Evolutionary conservation across 2,888 invertebrate genomes (phyloP).

Genomic region (Pomacea canaliculata): DNA sequence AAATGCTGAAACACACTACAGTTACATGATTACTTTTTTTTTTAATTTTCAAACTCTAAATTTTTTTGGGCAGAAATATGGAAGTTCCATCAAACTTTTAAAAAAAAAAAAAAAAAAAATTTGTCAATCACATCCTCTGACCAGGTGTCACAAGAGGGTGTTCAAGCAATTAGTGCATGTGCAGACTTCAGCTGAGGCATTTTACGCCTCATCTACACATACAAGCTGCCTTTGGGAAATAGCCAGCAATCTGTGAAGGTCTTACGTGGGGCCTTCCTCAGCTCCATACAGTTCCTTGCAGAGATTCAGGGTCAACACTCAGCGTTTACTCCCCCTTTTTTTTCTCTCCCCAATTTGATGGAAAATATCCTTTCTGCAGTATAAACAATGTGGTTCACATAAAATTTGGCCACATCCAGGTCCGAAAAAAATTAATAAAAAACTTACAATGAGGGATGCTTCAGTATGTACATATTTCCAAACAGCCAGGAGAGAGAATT

Average conservation of each 20-base stretch:
- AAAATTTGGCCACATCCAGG: slow-evolving; percentile 8
- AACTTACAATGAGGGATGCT: slow-evolving; percentile 10
- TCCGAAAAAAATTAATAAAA: slow-evolving; percentile 24
- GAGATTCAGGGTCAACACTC: slow-evolving; percentile 1
- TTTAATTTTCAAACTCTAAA: too few species aligned
- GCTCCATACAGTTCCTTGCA: slow-evolving; percentile 3
- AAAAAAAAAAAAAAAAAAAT: background rate
- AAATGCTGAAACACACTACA: too few species aligned
- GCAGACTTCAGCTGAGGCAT: background rate
- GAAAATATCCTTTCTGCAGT: slow-evolving; percentile 19
- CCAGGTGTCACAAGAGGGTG: background rate
- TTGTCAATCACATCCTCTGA: background rate
- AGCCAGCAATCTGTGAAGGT: slow-evolving; percentile 18
- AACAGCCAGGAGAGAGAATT: slow-evolving; percentile 22
- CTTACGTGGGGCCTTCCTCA: slow-evolving; percentile 24
- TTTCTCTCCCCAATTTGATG: slow-evolving; percentile 20
- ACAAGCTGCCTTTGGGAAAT: slow-evolving; percentile 20
- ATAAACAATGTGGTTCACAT: slow-evolving; percentile 8
- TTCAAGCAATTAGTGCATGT: background rate
- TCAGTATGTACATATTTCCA: slow-evolving; percentile 16
- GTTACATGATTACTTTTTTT: too few species aligned
- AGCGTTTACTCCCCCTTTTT: background rate
- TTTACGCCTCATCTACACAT: slow-evolving; percentile 3
- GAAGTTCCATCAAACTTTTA: slow-evolving; percentile 20
- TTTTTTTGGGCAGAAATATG: background rate